Base-by-base conservation (phyloP, 1,140 invertebrate genomes). In the Sinella curviseta region DNA sequence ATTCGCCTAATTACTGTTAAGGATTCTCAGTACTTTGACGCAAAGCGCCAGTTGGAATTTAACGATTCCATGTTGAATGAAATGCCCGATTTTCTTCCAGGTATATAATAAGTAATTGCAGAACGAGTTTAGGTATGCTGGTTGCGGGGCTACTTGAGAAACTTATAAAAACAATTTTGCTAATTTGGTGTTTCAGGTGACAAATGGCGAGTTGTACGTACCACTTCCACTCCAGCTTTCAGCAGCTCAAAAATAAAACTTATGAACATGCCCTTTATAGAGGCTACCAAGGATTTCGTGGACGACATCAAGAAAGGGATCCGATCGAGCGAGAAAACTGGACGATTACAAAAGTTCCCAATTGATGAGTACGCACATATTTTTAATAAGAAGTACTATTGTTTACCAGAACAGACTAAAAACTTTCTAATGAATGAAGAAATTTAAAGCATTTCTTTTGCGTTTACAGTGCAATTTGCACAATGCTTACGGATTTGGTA, bases 1-100 rank as follows among this genome's bases (percentile, higher is more conserved):
- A 85, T 89, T 0, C 88, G 88, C 70, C 82, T 86, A 33, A 87
- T 91, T 73, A 83, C 91, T 35, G 84, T 89, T 3, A 89, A 87
- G 36, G 90, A 91, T 82, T 90, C 91, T 79, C 83, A 87, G 12
- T 85, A 87, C 82, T 91, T 91, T 79, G 84, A 87, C 73, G 88
- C 89, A 79, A 85, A 88, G 48, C 26, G 75, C 20, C 26, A n/a
- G 1, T 30, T 76, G 1, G 80, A 83, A 26, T 60, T 79, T 34
- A 78, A 80, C 3, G 76, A 80, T 73, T 28, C 39, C 26, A 28
- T 82, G 28, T 20, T 82, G 0, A 74, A 80, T 30, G 76, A 82
- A 73, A 82, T 80, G 70, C 48, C 77, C 30, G 78, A 80, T 36
- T 74, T 82, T 76, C 67, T 80, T 20, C 78, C 78, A 20, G 65